Conservation (phyloP, 2,113 vertebrate genomes). For the Etheostoma spectabile region DNA sequence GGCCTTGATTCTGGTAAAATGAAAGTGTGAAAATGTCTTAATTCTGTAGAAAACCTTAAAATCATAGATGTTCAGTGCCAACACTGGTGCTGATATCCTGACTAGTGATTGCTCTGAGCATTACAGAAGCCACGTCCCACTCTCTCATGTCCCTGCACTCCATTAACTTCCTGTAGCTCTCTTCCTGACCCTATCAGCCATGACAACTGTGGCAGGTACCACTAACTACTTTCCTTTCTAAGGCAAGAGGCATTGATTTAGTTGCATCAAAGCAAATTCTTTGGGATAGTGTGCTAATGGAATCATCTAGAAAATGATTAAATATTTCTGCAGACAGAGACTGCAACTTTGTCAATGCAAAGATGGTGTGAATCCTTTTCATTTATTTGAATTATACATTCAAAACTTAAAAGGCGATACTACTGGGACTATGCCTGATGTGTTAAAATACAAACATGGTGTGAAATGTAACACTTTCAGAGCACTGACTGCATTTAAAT, state of each 20-base stretch:
- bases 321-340: background rate
- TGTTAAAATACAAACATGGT: constrained; percentile 55
- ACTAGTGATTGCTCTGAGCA: background rate
- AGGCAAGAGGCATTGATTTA: background rate
- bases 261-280: background rate
- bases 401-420: constrained; percentile 33
- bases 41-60: background rate
- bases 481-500: constrained; percentile 44
- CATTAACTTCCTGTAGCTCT: background rate
- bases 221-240: background rate
- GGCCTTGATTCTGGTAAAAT: background rate
- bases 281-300: background rate
- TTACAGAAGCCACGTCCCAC: background rate
- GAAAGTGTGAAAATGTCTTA: background rate
- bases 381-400: constrained; percentile 16
- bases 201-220: background rate
- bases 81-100: background rate
- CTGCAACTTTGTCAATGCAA: background rate
- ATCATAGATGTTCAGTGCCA: background rate
- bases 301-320: background rate
- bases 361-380: background rate
- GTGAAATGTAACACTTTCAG: constrained; percentile 64
- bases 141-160: background rate
- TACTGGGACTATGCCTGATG: constrained; percentile 26
- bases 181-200: background rate